These are phyloP conservation scores for Araneus ventricosus DNA, from an alignment of 1,140 invertebrate species.

Conservation along the genomic window DNA sequence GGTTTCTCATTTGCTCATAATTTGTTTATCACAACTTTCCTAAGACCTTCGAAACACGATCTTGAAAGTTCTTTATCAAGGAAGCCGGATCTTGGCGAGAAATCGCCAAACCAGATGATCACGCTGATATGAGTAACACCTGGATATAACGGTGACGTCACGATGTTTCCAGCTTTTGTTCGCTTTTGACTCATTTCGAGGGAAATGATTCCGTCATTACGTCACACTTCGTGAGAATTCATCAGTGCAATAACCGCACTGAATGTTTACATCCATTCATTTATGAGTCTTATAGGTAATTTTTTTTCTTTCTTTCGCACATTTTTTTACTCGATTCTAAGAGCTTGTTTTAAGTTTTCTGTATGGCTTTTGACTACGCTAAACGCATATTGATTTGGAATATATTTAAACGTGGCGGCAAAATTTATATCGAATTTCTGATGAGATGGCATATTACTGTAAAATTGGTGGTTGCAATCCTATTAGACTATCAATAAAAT, in stretches of 20 bases:
- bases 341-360: too few relatives aligned
- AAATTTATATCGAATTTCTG: too few relatives aligned
- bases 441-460: too few relatives aligned
- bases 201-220: background rate
- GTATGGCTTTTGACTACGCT: too few relatives aligned
- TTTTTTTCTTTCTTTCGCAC: too few relatives aligned
- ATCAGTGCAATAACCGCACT: background rate
- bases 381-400: too few relatives aligned
- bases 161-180: background rate
- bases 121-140: background rate
- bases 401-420: too few relatives aligned
- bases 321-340: too few relatives aligned
- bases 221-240: background rate
- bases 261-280: background rate
- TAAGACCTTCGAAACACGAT: background rate
- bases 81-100: background rate
- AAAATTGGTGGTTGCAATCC: too few relatives aligned
- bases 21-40: background rate
- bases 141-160: background rate
- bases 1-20: slow-evolving; percentile 14
- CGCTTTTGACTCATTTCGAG: background rate
- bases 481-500: too few relatives aligned
- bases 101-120: background rate
- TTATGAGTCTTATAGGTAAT: too few relatives aligned
- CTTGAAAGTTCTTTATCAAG: background rate